A percentile compares a stretch with the other conserved stretches of the same genome.
These are phyloP conservation scores for Diplolepis rosae DNA, from an alignment of 2,888 invertebrate species.

Conservation along the genomic window DNA sequence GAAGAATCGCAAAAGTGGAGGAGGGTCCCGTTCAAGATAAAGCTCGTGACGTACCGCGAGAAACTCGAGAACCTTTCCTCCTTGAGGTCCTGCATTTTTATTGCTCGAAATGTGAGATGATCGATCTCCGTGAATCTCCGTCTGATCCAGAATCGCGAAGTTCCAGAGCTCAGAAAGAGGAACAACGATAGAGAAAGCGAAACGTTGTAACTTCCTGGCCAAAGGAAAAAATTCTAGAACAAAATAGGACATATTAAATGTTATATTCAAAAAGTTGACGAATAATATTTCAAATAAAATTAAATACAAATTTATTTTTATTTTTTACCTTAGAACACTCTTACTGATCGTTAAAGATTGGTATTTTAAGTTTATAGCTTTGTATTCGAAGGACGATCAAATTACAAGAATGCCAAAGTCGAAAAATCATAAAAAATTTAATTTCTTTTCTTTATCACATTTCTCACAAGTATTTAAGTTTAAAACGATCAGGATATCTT, in stretches of 20 bases:
- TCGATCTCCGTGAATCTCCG: constrained; percentile 36
- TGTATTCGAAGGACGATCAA: no score
- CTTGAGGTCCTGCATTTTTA: constrained; percentile 29
- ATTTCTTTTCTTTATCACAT: not conserved
- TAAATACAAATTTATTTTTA: no score
- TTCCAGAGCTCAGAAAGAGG: constrained; percentile 27
- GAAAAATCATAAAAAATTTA: not conserved
- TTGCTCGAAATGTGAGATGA: constrained; percentile 37
- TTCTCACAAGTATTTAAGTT: no score
- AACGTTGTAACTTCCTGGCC: constrained; percentile 49
- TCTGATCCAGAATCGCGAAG: constrained; percentile 40
- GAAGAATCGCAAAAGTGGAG: constrained; percentile 25
- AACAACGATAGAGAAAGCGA: constrained; percentile 56
- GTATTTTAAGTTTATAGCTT: no score
- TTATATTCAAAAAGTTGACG: no score
- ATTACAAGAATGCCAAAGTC: no score
- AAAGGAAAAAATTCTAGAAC: constrained; percentile 1
- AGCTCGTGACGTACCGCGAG: constrained; percentile 50
- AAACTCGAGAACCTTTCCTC: constrained; percentile 36
- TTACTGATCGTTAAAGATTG: no score
- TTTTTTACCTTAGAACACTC: no score
- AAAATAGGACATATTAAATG: constrained; percentile 10
- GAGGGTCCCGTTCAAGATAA: constrained; percentile 45
- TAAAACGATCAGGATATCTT: not conserved
- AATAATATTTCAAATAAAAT: no score